Conservation (phyloP, 2,797 vertebrate genomes). For the Tolypeutes matacus region DNA sequence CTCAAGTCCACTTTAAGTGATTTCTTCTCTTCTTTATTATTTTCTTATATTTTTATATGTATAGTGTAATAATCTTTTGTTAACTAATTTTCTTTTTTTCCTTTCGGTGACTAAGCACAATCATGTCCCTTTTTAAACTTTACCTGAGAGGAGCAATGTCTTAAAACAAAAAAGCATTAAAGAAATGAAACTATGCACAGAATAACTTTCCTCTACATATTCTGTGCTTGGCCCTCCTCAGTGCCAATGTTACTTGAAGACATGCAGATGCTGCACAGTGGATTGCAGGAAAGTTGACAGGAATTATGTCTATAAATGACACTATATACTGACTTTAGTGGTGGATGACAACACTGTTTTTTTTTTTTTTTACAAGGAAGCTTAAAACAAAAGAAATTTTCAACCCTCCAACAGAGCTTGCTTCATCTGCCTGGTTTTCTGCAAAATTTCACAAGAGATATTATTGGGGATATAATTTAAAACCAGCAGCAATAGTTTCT, state of each 20-base stretch:
- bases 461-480: conserved; percentile 79
- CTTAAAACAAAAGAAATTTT: conserved; percentile 74
- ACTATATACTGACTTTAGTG: conserved; percentile 87
- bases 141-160: conserved; percentile 91
- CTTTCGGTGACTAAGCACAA: conserved; percentile 90
- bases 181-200: conserved; percentile 88
- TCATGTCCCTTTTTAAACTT: conserved; percentile 90
- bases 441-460: conserved; percentile 82
- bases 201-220: conserved; percentile 87
- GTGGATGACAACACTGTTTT: conserved; percentile 85
- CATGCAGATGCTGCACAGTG: conserved; percentile 89
- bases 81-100: conserved; percentile 91
- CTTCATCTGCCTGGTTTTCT: conserved; percentile 85
- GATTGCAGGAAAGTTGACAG: conserved; percentile 86
- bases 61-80: conserved; percentile 95
- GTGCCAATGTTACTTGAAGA: conserved; percentile 90
- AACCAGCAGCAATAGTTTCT: conserved; percentile 78
- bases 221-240: conserved; percentile 88
- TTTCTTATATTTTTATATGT: conserved; percentile 96
- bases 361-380: conserved; percentile 78
- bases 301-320: conserved; percentile 84
- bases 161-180: conserved; percentile 90
- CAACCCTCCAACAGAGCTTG: conserved; percentile 76
- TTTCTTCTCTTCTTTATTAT: conserved; percentile 92
- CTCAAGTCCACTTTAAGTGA: conserved; percentile 93